phyloP scores from a whole-genome alignment of 2,888 invertebrate species.

The Ellobium chinense region DNA sequence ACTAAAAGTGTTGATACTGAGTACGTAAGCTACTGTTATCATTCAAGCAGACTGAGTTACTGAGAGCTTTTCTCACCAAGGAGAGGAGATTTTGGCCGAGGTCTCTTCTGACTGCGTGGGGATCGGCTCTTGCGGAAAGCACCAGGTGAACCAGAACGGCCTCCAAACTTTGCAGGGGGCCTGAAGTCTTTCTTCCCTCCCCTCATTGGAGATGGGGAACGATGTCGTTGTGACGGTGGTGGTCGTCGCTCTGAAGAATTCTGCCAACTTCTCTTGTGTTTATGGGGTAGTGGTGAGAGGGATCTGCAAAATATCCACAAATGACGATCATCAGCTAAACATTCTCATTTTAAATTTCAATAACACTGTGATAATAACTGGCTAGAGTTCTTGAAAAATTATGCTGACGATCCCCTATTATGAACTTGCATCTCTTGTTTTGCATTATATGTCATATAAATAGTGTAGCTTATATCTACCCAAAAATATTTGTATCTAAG shows the following conservation, averaged over 20 bases:
- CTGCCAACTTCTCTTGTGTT: slow-evolving; percentile 44
- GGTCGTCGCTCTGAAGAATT: background rate
- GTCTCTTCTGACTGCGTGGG: background rate
- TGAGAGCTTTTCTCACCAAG: background rate
- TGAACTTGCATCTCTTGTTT: too few relatives aligned
- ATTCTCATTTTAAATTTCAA: too few relatives aligned
- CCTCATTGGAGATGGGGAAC: slow-evolving; percentile 15
- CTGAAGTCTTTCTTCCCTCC: slow-evolving; percentile 24
- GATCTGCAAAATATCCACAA: slow-evolving; percentile 24
- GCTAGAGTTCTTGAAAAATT: too few relatives aligned
- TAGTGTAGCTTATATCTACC: too few relatives aligned
- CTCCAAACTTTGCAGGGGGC: slow-evolving; percentile 11
- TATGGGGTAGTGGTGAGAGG: slow-evolving; percentile 28
- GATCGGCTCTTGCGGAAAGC: background rate
- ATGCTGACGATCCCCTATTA: too few relatives aligned
- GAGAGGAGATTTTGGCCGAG: slow-evolving; percentile 3
- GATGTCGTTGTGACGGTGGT: background rate
- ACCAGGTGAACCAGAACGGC: background rate
- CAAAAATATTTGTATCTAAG: too few relatives aligned
- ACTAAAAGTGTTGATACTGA: too few relatives aligned
- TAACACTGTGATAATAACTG: too few relatives aligned
- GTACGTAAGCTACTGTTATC: too few relatives aligned
- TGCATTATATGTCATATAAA: too few relatives aligned
- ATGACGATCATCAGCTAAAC: too few relatives aligned
- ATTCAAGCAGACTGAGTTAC: too few relatives aligned